Conservation (phyloP, 2,113 vertebrate species). For the Grammomys dolichurus region DNA sequence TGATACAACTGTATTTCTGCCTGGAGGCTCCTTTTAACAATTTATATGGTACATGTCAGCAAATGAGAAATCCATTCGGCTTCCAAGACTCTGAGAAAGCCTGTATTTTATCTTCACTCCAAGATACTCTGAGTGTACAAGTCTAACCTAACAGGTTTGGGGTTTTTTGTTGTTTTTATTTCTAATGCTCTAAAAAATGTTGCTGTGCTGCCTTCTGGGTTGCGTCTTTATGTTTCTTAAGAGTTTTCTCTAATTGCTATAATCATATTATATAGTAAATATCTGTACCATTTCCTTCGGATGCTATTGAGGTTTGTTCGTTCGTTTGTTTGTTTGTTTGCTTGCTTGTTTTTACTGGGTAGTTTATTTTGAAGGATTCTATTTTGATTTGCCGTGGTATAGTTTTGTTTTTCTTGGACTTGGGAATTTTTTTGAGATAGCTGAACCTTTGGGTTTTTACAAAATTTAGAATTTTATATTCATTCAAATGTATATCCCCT, state of each 20-base stretch:
- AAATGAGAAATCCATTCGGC: neutral
- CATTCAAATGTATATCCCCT: neutral
- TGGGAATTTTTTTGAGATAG: neutral
- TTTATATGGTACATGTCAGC: neutral
- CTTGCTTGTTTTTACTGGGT: neutral
- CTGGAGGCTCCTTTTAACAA: neutral
- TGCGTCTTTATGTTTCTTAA: slow-evolving; percentile 13
- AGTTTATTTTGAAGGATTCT: neutral
- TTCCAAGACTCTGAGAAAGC: neutral
- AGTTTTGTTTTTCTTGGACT: neutral
- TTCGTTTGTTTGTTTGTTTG: neutral
- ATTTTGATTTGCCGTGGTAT: neutral
- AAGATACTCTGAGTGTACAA: slow-evolving; percentile 1
- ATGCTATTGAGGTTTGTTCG: neutral
- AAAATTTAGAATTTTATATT: slow-evolving; percentile 42
- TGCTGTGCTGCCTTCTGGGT: neutral
- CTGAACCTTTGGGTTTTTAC: slow-evolving; percentile 24
- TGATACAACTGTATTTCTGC: neutral
- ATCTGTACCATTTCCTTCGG: neutral
- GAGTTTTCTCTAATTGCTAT: neutral
- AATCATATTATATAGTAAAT: neutral
- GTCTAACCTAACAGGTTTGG: neutral
- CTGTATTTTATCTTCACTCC: neutral
- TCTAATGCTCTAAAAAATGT: neutral
- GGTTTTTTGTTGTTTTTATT: neutral